Base-by-base conservation (phyloP, 1,140 invertebrate genomes). In the Odontomachus brunneus region DNA sequence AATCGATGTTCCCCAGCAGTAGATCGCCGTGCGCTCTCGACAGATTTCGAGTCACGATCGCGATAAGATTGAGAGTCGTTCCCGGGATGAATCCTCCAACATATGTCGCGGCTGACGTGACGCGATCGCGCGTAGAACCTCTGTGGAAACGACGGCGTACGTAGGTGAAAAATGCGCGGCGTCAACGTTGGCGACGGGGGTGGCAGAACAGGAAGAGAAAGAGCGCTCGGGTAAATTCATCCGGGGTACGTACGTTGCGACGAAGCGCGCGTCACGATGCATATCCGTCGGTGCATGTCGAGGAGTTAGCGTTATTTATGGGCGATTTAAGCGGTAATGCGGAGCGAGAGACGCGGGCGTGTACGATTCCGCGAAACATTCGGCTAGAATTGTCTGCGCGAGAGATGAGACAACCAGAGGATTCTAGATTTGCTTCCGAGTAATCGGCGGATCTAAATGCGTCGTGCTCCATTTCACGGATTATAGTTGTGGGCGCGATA, bases 11-110 rank as follows among this genome's bases (percentile, higher is more conserved):
- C 7, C 65, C 55, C 14, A 0, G n/a, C 33, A n/a, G 17, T n/a
- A 22, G 24, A 80, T 71, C 65, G 33, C 63, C 33, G 33, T 69
- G 66, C 49, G 75, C 75, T 48, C 65, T 29, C 65, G 33, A 57
- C 24, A 38, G 65, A 80, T 80, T 80, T 80, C 75, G 33, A 80
- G 75, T 71, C 75, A 80, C 75, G 75, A 80, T 71, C 75, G 14
- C 38, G 65, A 80, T 80, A 80, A 80, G 65, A 80, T 80, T 55
- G 66, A 80, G 51, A 71, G 51, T 24, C 49, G 48, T 55, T 76
- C 48, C 3, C 22, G 33, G 57, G 51, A 80, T 71, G 65, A 33
- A 51, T 80, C 38, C 33, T 71, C 26, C 33, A 71, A 80, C 65
- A 71, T 57, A 71, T 80, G 75, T 71, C 75, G 65, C 75, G 65